These are phyloP conservation scores for Corvus moneduloides DNA, from an alignment of 2,113 vertebrate genomes.

Conservation along the genomic window DNA sequence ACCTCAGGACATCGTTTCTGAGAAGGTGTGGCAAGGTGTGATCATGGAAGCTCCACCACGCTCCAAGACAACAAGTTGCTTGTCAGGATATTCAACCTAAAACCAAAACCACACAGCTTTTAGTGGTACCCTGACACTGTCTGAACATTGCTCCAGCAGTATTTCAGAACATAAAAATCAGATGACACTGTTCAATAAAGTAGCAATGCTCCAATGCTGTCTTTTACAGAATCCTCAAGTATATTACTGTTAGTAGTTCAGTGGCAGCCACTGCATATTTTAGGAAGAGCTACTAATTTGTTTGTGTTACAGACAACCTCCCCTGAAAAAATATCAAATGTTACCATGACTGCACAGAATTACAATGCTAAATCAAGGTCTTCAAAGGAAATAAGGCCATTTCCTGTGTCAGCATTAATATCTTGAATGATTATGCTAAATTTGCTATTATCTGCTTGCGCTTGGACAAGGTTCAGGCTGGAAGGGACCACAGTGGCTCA, in stretches of 20 bases:
- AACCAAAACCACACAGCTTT: background rate
- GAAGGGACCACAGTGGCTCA: background rate
- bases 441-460: background rate
- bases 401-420: background rate
- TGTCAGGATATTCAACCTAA: background rate
- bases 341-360: background rate
- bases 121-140: background rate
- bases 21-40: background rate
- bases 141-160: background rate
- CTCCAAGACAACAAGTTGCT: background rate
- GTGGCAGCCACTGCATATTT: background rate
- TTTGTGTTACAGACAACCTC: background rate
- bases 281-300: background rate
- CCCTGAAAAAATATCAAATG: fast-evolving
- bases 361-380: background rate
- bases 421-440: background rate
- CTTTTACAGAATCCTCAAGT: background rate
- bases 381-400: background rate
- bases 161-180: background rate
- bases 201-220: background rate
- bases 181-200: background rate
- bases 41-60: fast-evolving
- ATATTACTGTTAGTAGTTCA: background rate
- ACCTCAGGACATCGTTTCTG: background rate
- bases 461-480: background rate